Evolutionary conservation across 2,888 invertebrate genomes (phyloP).

Genomic region (Drosophila peninsularis): DNA sequence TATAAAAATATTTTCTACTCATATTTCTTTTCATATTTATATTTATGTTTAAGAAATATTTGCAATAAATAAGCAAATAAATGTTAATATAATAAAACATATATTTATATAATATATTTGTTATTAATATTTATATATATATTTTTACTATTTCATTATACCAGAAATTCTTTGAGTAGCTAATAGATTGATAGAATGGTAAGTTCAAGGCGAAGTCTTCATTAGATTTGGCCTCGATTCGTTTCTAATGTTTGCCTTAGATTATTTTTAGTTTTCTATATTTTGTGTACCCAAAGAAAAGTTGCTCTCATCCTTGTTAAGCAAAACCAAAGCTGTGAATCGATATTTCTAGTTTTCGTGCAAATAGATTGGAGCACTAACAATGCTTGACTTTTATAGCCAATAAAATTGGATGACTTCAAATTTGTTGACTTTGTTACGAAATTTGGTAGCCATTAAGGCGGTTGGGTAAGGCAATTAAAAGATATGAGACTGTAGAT

Average conservation of each 20-base stretch:
- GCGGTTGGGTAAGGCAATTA: neutral
- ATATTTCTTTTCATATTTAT: too few species aligned
- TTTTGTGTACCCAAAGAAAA: too few species aligned
- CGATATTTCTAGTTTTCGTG: neutral
- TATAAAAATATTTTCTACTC: too few species aligned
- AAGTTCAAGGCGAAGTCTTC: neutral
- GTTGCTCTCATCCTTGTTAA: neutral
- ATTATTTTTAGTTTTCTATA: neutral
- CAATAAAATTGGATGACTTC: neutral
- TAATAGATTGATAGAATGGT: neutral
- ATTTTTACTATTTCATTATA: neutral
- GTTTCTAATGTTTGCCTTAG: neutral
- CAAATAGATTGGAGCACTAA: neutral
- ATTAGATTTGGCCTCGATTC: neutral
- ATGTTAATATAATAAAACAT: too few species aligned
- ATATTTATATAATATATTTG: neutral
- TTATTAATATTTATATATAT: neutral
- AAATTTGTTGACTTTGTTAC: neutral
- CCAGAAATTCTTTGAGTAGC: too few species aligned
- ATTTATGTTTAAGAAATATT: too few species aligned
- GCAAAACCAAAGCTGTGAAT: conserved; percentile 4
- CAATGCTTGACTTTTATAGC: conserved; percentile 5
- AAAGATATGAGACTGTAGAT: neutral
- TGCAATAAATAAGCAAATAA: too few species aligned
- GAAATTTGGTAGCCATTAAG: neutral